A percentile compares a stretch with the other conserved stretches of the same genome.
Evolutionary conservation across 1,140 invertebrate species (phyloP).

Genomic region (Scylla paramamosain): DNA sequence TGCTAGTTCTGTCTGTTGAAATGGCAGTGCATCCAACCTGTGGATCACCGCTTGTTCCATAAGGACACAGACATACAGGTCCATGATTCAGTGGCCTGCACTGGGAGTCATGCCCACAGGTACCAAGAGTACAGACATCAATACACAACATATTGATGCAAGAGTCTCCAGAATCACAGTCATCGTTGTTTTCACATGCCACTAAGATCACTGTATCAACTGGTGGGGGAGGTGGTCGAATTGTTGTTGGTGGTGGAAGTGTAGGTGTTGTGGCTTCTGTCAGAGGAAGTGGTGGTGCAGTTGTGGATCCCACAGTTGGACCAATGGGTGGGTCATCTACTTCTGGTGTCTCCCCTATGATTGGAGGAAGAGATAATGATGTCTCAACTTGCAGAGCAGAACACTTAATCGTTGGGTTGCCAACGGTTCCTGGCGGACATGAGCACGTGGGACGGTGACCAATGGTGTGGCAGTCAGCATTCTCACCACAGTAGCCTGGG

Average conservation of each 20-base stretch:
- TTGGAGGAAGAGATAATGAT: conserved; percentile 80
- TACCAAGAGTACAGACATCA: conserved; percentile 78
- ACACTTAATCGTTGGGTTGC: conserved; percentile 83
- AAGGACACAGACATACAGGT: conserved; percentile 88
- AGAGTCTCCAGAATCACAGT: conserved; percentile 75
- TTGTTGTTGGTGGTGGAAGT: conserved; percentile 39
- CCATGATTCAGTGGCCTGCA: conserved; percentile 85
- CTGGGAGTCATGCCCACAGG: conserved; percentile 88
- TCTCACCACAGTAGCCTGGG: conserved; percentile 62
- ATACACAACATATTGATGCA: conserved; percentile 78
- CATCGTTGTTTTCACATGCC: conserved; percentile 76
- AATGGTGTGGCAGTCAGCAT: conserved; percentile 61
- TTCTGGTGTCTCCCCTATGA: conserved; percentile 86
- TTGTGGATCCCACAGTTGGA: conserved; percentile 87
- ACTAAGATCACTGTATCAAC: conserved; percentile 50
- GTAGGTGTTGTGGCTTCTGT: conserved; percentile 47
- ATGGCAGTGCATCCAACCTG: conserved; percentile 87
- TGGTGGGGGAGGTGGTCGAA: conserved; percentile 66
- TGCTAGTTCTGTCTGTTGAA: conserved; percentile 38
- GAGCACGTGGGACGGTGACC: conserved; percentile 72
- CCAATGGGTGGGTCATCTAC: neutral
- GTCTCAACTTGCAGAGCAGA: conserved; percentile 87
- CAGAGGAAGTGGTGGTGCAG: conserved; percentile 84
- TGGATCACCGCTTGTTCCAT: conserved; percentile 90
- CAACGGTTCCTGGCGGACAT: conserved; percentile 87